Percentiles rank a stretch among this genome's conserved stretches.
Evolutionary conservation across 2,888 invertebrate species (phyloP).

Genomic region (Bhutanitis thaidina): DNA sequence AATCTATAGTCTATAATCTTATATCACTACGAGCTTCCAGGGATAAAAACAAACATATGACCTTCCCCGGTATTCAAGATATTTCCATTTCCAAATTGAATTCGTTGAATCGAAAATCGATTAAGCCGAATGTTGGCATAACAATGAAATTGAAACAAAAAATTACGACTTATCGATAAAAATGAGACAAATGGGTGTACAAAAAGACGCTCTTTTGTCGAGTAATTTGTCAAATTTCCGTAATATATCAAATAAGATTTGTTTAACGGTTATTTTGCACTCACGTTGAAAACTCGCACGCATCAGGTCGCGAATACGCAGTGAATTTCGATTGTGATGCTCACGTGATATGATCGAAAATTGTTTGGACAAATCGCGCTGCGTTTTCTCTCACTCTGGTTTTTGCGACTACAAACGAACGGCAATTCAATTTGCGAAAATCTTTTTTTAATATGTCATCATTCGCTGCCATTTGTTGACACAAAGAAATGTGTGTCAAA

Average conservation of each 20-base stretch:
- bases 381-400: not conserved
- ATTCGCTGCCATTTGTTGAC: not conserved
- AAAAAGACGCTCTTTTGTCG: constrained; percentile 12
- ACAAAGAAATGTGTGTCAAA: constrained; percentile 14
- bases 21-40: too few relatives aligned
- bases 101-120: too few relatives aligned
- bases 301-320: not conserved
- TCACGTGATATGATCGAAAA: not conserved
- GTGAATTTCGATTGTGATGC: not conserved
- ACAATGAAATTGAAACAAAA: too few relatives aligned
- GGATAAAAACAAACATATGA: too few relatives aligned
- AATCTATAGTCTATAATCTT: too few relatives aligned
- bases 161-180: too few relatives aligned
- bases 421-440: constrained; percentile 12
- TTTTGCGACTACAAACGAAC: constrained; percentile 1
- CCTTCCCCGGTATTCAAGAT: too few relatives aligned
- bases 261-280: constrained; percentile 26
- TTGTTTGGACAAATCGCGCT: not conserved
- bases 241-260: constrained; percentile 27
- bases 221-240: constrained; percentile 29
- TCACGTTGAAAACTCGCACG: not conserved
- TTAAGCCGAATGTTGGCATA: too few relatives aligned
- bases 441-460: constrained; percentile 5
- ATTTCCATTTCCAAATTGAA: too few relatives aligned
- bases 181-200: not conserved